phyloP scores from a whole-genome alignment of 2,797 vertebrate species.

The Trichosurus vulpecula region DNA sequence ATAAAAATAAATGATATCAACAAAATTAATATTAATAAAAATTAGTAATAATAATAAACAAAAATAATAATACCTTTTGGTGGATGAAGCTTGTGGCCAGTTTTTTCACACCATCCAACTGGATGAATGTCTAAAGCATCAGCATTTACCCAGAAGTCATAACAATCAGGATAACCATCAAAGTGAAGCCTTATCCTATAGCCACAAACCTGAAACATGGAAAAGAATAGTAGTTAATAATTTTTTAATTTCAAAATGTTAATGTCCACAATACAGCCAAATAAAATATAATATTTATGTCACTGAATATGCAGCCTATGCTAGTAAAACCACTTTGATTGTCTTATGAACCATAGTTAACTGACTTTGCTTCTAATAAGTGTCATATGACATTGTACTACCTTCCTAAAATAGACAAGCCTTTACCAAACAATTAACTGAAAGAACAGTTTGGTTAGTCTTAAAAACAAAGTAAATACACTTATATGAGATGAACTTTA shows the following conservation, averaged over 20 bases:
- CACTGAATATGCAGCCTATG: background rate
- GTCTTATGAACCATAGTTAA: background rate
- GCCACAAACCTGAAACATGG: conserved; percentile 87
- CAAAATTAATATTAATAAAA: background rate
- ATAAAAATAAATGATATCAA: background rate
- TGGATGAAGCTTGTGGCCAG: conserved; percentile 89
- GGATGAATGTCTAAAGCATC: conserved; percentile 91
- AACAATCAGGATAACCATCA: conserved; percentile 90
- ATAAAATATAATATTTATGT: background rate
- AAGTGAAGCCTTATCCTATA: conserved; percentile 91
- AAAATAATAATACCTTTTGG: conserved; percentile 87
- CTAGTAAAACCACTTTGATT: background rate
- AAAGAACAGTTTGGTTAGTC: background rate
- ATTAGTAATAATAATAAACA: background rate
- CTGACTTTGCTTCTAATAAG: background rate
- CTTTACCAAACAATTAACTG: background rate
- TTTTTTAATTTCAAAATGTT: background rate
- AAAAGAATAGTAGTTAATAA: background rate
- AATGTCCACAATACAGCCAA: background rate
- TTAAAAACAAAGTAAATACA: conserved; percentile 1
- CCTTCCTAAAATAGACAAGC: background rate
- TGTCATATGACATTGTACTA: background rate
- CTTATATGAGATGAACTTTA: background rate
- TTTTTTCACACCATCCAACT: conserved; percentile 93
- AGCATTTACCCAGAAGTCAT: conserved; percentile 92